A percentile compares a stretch with the other conserved stretches of the same genome.
These are phyloP conservation scores for Cryptocheilus praepositus DNA, from an alignment of 2,888 invertebrate species.

Conservation along the genomic window DNA sequence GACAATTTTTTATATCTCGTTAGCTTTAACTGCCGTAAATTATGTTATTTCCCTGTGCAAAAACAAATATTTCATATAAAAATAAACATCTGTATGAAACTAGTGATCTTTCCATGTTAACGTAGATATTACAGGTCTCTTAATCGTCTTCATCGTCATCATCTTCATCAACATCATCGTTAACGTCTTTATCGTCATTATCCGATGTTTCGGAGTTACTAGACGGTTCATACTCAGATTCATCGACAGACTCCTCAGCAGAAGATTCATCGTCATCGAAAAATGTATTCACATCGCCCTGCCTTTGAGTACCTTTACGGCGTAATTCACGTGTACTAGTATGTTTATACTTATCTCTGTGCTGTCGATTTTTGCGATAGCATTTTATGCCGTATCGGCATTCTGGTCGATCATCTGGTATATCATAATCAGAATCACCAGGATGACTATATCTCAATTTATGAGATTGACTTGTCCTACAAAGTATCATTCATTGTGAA, in stretches of 20 bases:
- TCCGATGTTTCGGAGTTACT: slow-evolving; percentile 48
- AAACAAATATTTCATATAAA: slow-evolving; percentile 30
- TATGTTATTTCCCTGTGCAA: slow-evolving; percentile 8
- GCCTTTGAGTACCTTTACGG: background rate
- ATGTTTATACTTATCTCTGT: slow-evolving; percentile 77
- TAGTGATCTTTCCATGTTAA: slow-evolving; percentile 18
- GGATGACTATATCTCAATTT: slow-evolving; percentile 80
- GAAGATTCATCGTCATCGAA: slow-evolving; percentile 49
- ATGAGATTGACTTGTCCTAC: slow-evolving; percentile 80
- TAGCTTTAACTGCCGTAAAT: background rate
- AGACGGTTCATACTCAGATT: slow-evolving; percentile 67
- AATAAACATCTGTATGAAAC: slow-evolving; percentile 10
- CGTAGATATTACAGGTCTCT: too few relatives aligned
- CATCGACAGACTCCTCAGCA: slow-evolving; percentile 67
- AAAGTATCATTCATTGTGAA: slow-evolving; percentile 38
- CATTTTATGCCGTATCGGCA: slow-evolving; percentile 80
- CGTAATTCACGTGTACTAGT: slow-evolving; percentile 23
- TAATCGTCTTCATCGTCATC: slow-evolving; percentile 11
- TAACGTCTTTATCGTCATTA: slow-evolving; percentile 34
- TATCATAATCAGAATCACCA: slow-evolving; percentile 79
- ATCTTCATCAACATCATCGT: too few relatives aligned
- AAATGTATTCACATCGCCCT: background rate
- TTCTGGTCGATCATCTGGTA: slow-evolving; percentile 72
- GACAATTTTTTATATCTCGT: background rate
- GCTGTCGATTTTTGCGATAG: slow-evolving; percentile 78